Conservation (phyloP, 2,888 invertebrate genomes). For the Incurvaria masculella region DNA sequence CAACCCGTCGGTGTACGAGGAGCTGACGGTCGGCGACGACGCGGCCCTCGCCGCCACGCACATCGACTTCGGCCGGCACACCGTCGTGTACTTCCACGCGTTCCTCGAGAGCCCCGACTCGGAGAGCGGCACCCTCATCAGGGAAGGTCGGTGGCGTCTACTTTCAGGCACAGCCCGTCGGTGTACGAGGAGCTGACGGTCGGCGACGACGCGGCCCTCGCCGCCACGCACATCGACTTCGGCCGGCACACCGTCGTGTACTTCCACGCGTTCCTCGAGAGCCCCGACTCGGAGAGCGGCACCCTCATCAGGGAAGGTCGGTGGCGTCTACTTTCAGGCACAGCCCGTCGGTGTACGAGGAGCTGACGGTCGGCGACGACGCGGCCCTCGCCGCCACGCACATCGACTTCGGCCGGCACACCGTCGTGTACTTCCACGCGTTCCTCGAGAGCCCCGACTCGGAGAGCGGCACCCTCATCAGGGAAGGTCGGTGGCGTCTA, state of each 20-base stretch:
- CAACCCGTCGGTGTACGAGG: slow-evolving; percentile 52
- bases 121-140: slow-evolving; percentile 49
- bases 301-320: slow-evolving; percentile 52
- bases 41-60: slow-evolving; percentile 52
- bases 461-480: slow-evolving; percentile 49
- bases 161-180: slow-evolving; percentile 54
- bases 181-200: slow-evolving; percentile 41
- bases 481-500: slow-evolving; percentile 58
- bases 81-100: slow-evolving; percentile 60
- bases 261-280: slow-evolving; percentile 64
- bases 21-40: slow-evolving; percentile 48
- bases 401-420: slow-evolving; percentile 56
- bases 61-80: slow-evolving; percentile 56
- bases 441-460: slow-evolving; percentile 59
- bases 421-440: slow-evolving; percentile 60
- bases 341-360: slow-evolving; percentile 52
- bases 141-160: slow-evolving; percentile 58
- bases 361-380: slow-evolving; percentile 48
- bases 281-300: slow-evolving; percentile 53
- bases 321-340: too few relatives aligned
- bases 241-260: slow-evolving; percentile 55
- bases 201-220: slow-evolving; percentile 51
- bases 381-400: slow-evolving; percentile 52
- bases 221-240: slow-evolving; percentile 57
- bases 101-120: slow-evolving; percentile 59